Base-by-base conservation (phyloP, 2,113 vertebrate species). In the Scomber scombrus region DNA sequence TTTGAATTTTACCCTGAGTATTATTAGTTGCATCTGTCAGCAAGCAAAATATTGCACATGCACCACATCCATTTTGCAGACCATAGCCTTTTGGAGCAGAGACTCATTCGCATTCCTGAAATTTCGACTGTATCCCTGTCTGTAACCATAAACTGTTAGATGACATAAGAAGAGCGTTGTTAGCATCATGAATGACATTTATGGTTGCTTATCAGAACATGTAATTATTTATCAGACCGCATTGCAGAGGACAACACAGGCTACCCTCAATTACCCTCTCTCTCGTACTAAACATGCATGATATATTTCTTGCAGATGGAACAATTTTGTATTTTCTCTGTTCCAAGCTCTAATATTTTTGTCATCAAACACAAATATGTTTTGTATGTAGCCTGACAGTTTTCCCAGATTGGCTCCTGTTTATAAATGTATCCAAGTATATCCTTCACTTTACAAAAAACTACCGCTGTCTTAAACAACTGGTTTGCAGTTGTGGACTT, bases 151-250 rank as follows among this genome's bases (percentile, higher is more conserved):
- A 46, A 58, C 21, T 19, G 43, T 54, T 60, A 26, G 19, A 34
- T 29, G n/a, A 56, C 10, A 66, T 19, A 0, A 65, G 18, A 49
- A 29, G 1, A 51, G 5, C 21, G 47, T 54, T 47, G 31, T 12
- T 43, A 40, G 7, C 43, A 29, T 21, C 3, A 31, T 57, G n/a
- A 61, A 54, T 52, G 61, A 14, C 1, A 3, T 75, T 55, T 23
- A 40, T 29, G 54, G 60, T 49, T n/a, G 11, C 23, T 43, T 61
- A 54, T 76, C n/a, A 70, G 26, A n/a, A 52, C 12, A 47, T 19
- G 34, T 3, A 9, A 40, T 54, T 54, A 54, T 21, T 76, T 46
- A 57, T 58, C 66, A 51, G 29, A 69, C 69, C 29, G 40, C 23
- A 49, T 10, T 31, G 18, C 16, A 16, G 13, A 6, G n/a, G 2